Evolutionary conservation across 2,888 invertebrate species (phyloP).

Genomic region (Poecilus cupreus): DNA sequence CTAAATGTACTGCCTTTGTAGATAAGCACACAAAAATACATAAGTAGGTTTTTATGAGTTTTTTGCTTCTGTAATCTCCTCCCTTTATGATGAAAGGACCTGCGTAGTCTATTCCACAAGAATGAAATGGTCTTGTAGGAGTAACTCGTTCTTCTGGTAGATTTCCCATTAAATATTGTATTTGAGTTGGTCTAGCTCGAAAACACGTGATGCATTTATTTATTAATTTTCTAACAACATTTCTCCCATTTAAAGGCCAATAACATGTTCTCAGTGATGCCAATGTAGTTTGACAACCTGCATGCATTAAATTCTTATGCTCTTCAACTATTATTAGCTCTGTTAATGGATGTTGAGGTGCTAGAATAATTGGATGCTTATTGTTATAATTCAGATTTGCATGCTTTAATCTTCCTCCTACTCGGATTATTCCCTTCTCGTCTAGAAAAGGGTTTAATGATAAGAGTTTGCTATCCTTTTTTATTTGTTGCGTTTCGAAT

Average conservation of each 20-base stretch:
- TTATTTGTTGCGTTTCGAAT: background rate
- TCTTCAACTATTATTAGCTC: constrained; percentile 19
- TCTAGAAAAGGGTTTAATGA: constrained; percentile 13
- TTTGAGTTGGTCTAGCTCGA: constrained; percentile 15
- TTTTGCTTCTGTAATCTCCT: constrained; percentile 11
- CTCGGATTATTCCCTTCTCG: background rate
- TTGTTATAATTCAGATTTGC: constrained; percentile 2
- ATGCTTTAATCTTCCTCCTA: constrained; percentile 15
- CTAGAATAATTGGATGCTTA: background rate
- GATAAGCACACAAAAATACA: constrained; percentile 60
- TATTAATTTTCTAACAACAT: constrained; percentile 51
- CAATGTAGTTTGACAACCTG: constrained; percentile 60
- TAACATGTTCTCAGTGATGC: constrained; percentile 61
- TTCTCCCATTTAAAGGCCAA: constrained; percentile 59
- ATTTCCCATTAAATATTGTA: constrained; percentile 62
- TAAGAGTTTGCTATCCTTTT: background rate
- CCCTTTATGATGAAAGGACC: constrained; percentile 61
- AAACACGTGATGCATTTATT: constrained; percentile 59
- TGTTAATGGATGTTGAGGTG: constrained; percentile 4
- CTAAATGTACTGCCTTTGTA: constrained; percentile 61
- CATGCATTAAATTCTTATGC: background rate
- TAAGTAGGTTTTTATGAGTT: constrained; percentile 54
- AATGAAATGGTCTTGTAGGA: constrained; percentile 55
- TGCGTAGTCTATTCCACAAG: constrained; percentile 62
- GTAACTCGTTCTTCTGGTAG: constrained; percentile 60